Evolutionary conservation across 2,888 invertebrate species (phyloP), one percentile per base, ranked within the genome.

Genomic region (Chrysolina americana): DNA sequence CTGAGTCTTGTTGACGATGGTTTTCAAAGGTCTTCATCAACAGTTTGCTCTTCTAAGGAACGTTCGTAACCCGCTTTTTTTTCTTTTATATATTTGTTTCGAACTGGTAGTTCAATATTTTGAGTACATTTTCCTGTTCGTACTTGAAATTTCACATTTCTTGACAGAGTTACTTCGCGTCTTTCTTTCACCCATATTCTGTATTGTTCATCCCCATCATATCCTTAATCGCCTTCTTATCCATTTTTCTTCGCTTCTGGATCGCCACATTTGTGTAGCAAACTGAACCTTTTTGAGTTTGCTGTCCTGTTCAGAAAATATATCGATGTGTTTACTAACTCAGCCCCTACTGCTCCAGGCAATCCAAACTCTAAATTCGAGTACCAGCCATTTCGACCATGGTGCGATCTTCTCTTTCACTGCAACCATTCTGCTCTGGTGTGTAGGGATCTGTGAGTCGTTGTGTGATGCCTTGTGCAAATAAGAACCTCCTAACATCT

Each of bases 311-410:
- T 81, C 11, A 82, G 63, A 23, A 82, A 68, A 53, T 80, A 80
- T 4, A 70, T 59, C 10, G 80, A 81, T 47, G 80, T 75, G 44
- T 62, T 76, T 2, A 81, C 76, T 28, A 80, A 65, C 53, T 80
- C 81, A 63, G 79, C 78, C 82, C 82, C 82, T 11, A 83, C 75
- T 65, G 73, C 79, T 56, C 73, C 66, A 72, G 81, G 79, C 77
- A 76, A 80, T 0, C 79, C 78, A 70, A 76, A 68, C 17, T 59
- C 59, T 59, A 23, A 6, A 72, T 83, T 80, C 41, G 81, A 79
- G 76, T 83, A 81, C 82, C 80, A 4, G 81, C 81, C 81, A 81
- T 82, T 65, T 83, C 83, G 47, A 83, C 78, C 19, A 82, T 78
- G 19, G 81, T 83, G 9, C 79, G 72, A 28, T 78, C 80, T 10